Base-by-base conservation (phyloP, 2,888 invertebrate genomes). In the Andrena minutula region DNA sequence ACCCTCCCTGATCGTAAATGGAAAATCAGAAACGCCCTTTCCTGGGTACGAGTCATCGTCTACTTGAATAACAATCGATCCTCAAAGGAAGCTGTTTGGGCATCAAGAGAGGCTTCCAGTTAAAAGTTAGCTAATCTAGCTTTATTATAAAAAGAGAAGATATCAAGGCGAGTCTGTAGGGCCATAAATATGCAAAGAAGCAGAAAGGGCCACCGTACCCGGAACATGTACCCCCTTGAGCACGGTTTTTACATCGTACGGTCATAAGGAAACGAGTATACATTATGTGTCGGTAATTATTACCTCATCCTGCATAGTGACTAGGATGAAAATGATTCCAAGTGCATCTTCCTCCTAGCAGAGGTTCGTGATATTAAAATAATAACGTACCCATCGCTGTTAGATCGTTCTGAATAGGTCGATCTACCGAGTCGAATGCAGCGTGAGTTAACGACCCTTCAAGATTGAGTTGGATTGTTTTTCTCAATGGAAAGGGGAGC, bases 221-320 rank as follows among this genome's bases (percentile, higher is more conserved):
- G 20, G 51, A 51, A 8, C 20, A 20, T 2, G 23, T 56, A 56
- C 1, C 56, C 23, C 56, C 23, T 12, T n/a, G 23, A 10, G 23
- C 23, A 10, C 20, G 6, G 32, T 41, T 47, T 68, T 60, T 26
- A 26, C 53, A 47, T 76, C 53, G n/a, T 47, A 8, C 6, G n/a
- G 26, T 16, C 28, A 26, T 68, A 63, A 76, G 32, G 78, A 78
- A 63, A 23, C 26, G 56, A 35, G 47, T 41, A 12, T 53, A 7
- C 23, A 8, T 30, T 26, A 23, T 26, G n/a, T 10, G 32, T n/a
- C 61, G n/a, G 41, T 76, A 74, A 74, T 74, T 74, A 64, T 56
- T 76, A 78, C 41, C 35, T 61, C 32, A 61, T 76, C 61, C 41
- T 16, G 7, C 1, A 49, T 47, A 61, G 49, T 10, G 41, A 61